Evolutionary conservation across 2,797 vertebrate species (phyloP), one percentile per base, ranked within the genome.

Genomic region (Liparis tanakae): DNA sequence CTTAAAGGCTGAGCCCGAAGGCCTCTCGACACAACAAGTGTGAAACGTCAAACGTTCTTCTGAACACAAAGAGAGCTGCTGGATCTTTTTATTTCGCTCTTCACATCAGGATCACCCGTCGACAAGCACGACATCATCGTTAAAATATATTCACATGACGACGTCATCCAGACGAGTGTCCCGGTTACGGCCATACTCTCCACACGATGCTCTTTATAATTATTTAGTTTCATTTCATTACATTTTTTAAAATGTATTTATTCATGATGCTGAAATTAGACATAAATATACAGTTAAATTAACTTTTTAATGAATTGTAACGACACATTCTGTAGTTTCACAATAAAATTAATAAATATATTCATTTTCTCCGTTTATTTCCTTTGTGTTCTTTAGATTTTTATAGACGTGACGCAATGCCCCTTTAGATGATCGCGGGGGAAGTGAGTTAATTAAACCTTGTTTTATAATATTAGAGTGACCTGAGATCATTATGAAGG

Each of bases 111-210:
- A 63, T 79, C 39, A 46, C 44, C 17, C 39, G 25, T 30, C 25
- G 2, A 30, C 25, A 12, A 5, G 4, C 14, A 14, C 14, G 14
- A 41, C 14, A 13, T 41, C 18, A 73, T 59, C 69, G 60, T 60
- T 73, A 13, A 64, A 73, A 78, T 68, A 20, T 43, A 22, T 59
- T 69, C 57, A 37, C 1, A 43, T 71, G 79, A 55, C 77, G 70
- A 72, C 69, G 70, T 69, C 77, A 80, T 60, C 33, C 65, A 37
- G 0, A 65, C 54, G 12, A 37, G 1, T 44, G 53, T 74, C 60
- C 36, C 54, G 69, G 30, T 0, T 22, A 33, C 67, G 67, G 58
- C 44, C 51, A 3, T 37, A 64, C 41, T 37, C 66, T 14, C 59
- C 51, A 39, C 63, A 9, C 43, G 60, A 30, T 58, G 48, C 59